Evolutionary conservation across 2,113 vertebrate genomes (phyloP), one percentile per base, ranked within the genome.

Genomic region (Steatornis caripensis): DNA sequence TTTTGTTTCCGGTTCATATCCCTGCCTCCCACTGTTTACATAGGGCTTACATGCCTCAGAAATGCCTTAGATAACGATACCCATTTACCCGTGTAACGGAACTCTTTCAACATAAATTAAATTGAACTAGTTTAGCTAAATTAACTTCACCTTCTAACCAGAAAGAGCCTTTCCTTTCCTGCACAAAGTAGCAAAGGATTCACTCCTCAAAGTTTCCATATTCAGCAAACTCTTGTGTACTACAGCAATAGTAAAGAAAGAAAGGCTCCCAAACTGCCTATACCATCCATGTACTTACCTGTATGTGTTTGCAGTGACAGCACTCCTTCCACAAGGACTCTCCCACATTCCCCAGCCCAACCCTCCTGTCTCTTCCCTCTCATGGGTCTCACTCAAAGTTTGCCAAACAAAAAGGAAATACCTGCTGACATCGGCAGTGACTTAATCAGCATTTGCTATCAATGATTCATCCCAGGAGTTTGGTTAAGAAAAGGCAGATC

Each of bases 281-380:
- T 1, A 20, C 34, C 16, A 66, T 0, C 11, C 26, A 29, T 2
- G 4, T 4, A 10, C 12, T 49, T n/a, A 18, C 57, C 19, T 32
- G 2, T 6, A 32, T 0, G 2, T 23, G 3, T 10, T 14, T 17
- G 5, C 55, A 88, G 3, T 2, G 3, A 19, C 19, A 60, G 0
- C 12, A 27, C 9, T 26, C 32, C 16, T 7, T 2, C 41, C 5
- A 58, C 10, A 53, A 57, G 0, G 29, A 8, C 23, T 27, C 9
- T 5, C 10, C 8, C 30, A 30, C 1, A 0, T 34, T n/a, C 32
- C 14, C 36, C 32, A 46, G 3, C 5, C 18, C 24, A 61, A 15
- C 24, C 10, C 11, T 77, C 8, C 22, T 2, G 2, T 2, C 14
- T 34, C 15, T 17, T 20, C 49, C 5, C 9, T 65, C 69, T 74